phyloP scores from a whole-genome alignment of 1,140 invertebrate species.

The Drosophila pectinifera region DNA sequence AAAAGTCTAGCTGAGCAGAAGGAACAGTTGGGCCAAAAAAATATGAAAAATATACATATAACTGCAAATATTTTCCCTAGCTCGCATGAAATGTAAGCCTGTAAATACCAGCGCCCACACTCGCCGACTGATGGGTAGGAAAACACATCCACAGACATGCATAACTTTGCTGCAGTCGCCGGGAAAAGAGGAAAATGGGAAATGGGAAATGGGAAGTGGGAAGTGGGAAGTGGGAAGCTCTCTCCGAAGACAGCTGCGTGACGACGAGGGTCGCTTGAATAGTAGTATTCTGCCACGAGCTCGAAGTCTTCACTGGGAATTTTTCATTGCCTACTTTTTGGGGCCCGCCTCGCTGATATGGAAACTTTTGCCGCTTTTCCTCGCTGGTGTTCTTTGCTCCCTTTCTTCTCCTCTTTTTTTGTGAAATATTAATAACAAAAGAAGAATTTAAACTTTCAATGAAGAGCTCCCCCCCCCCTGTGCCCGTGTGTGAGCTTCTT shows the following conservation, averaged over 20 bases:
- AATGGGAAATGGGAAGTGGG: background rate
- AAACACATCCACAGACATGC: slow-evolving; percentile 42
- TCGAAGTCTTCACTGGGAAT: slow-evolving; percentile 15
- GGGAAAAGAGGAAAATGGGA: slow-evolving; percentile 16
- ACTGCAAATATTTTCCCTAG: slow-evolving; percentile 80
- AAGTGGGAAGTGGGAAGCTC: too few species aligned
- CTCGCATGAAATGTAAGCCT: slow-evolving; percentile 76
- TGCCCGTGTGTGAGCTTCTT: slow-evolving; percentile 29
- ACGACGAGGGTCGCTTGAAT: slow-evolving; percentile 31
- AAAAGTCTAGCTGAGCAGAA: slow-evolving; percentile 51
- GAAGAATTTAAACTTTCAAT: slow-evolving; percentile 81
- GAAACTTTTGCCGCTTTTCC: slow-evolving; percentile 19
- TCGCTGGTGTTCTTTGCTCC: background rate
- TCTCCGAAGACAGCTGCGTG: slow-evolving; percentile 31
- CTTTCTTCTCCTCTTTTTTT: slow-evolving; percentile 13
- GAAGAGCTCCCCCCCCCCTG: slow-evolving; percentile 32
- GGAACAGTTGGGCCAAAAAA: slow-evolving; percentile 31
- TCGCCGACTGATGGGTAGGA: slow-evolving; percentile 9
- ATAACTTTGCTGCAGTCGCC: slow-evolving; percentile 57
- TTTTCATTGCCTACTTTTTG: slow-evolving; percentile 34
- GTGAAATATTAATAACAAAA: slow-evolving; percentile 79
- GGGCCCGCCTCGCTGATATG: slow-evolving; percentile 7
- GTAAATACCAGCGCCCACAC: slow-evolving; percentile 56
- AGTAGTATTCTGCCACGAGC: slow-evolving; percentile 1
- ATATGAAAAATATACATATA: slow-evolving; percentile 47